Conservation (phyloP, 1,140 invertebrate genomes). For the Eumeta japonica region DNA sequence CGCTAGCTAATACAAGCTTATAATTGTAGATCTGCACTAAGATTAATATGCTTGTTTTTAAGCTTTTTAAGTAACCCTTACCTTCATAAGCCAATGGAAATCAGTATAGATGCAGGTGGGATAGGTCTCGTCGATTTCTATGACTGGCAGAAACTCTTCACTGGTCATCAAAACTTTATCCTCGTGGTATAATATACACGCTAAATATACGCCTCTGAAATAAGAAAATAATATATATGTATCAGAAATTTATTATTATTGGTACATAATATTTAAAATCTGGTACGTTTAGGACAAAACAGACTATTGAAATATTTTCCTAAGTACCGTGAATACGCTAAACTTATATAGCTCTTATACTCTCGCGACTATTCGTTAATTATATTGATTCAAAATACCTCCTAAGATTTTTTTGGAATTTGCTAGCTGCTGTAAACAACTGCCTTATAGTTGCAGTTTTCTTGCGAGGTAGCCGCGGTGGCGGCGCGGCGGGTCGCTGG, state of each 20-base stretch:
- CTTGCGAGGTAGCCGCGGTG: conserved; percentile 63
- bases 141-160: conserved; percentile 93
- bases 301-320: neutral
- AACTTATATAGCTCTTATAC: too few relatives aligned
- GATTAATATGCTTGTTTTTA: too few relatives aligned
- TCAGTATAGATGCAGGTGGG: conserved; percentile 87
- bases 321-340: too few relatives aligned
- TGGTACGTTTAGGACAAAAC: too few relatives aligned
- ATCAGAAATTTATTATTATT: neutral
- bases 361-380: too few relatives aligned
- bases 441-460: conserved; percentile 92
- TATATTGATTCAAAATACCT: too few relatives aligned
- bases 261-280: too few relatives aligned
- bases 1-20: too few relatives aligned
- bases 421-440: conserved; percentile 89
- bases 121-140: conserved; percentile 95
- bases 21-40: too few relatives aligned
- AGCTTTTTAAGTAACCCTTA: too few relatives aligned
- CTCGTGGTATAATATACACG: conserved; percentile 89
- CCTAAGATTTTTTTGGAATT: conserved; percentile 91
- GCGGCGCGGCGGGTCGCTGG: conserved; percentile 19
- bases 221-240: conserved; percentile 7
- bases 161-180: conserved; percentile 93
- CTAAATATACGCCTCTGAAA: conserved; percentile 86
- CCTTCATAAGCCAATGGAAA: conserved; percentile 97